Evolutionary conservation across 2,797 vertebrate genomes (phyloP), one percentile per base, ranked within the genome.

Genomic region (Pangasius larnaudii): DNA sequence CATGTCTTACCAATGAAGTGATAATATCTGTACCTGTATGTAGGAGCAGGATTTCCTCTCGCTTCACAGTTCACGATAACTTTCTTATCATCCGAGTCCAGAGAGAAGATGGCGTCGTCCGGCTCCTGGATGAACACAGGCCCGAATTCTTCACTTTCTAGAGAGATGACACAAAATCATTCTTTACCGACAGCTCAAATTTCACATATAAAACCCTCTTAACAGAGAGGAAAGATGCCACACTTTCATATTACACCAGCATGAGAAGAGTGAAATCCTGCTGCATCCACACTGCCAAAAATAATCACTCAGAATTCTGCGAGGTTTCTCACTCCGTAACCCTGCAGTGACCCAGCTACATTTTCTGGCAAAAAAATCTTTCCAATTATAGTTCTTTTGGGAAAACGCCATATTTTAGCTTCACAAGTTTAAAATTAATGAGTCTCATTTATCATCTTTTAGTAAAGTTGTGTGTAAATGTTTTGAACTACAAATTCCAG

Each of bases 81-180:
- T 94, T 98, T 99, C 95, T 97, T 99, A 92, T 98, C 97, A 56
- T 97, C 96, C 5, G 97, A 97, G 91, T 98, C 97, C 91, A 97
- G 93, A 8, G 98, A 96, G 86, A 98, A 97, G 94, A 98, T 96
- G 80, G 96, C 92, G 80, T 98, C 96, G 7, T 97, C 97, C 33
- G 98, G 98, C 92, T 99, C 98, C 91, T 97, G 97, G 79, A 97
- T 89, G 91, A 99, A 98, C 89, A 97, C 94, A 0, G 98, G 98
- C 51, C 98, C 98, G 81, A 97, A 98, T 93, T 98, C 96, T 87
- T 97, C 96, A 88, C 88, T 97, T 92, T 99, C 98, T 99, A 91
- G 83, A 90, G 88, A 77, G 3, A 83, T 5, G 61, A 7, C 10
- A 82, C 18, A 75, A 85, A 67, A 89, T 84, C 0, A 56, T 39